These are phyloP conservation scores for Chaunax sp. DNA, from an alignment of 2,797 vertebrate species.

Conservation along the genomic window DNA sequence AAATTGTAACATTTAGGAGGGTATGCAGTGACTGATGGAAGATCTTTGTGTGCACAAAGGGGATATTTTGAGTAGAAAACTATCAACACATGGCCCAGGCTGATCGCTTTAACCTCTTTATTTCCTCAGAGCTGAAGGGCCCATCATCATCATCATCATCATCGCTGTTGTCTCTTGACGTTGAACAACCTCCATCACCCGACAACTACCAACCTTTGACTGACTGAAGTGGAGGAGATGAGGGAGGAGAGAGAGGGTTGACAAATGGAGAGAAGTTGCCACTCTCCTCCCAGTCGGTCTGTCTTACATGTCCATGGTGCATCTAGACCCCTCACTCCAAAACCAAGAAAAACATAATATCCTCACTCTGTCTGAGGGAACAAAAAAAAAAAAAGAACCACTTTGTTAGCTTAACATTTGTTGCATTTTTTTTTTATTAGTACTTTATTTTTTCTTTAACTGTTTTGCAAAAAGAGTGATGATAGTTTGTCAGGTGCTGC, in stretches of 20 bases:
- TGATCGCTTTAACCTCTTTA: conserved; percentile 26
- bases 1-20: conserved; percentile 3
- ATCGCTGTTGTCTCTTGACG: conserved; percentile 50
- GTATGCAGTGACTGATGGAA: conserved; percentile 4
- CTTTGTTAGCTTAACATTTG: conserved; percentile 79
- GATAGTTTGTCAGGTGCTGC: conserved; percentile 48
- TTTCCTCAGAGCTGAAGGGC: conserved; percentile 73
- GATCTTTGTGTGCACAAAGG: conserved; percentile 1
- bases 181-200: conserved; percentile 53
- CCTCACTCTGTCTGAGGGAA: conserved; percentile 56
- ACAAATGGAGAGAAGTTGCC: conserved; percentile 33
- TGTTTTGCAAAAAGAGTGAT: conserved; percentile 59
- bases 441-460: conserved; percentile 54
- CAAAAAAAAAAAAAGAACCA: conserved; percentile 76
- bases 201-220: conserved; percentile 52
- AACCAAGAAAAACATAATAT: conserved; percentile 57
- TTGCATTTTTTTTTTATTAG: conserved; percentile 74
- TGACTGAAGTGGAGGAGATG: conserved; percentile 42
- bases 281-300: conserved; percentile 42
- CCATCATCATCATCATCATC: conserved; percentile 46
- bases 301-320: conserved; percentile 66
- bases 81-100: no score
- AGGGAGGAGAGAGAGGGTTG: conserved; percentile 25
- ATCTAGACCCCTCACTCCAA: conserved; percentile 64
- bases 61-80: conserved; percentile 11